Base-by-base conservation (phyloP, 2,797 vertebrate genomes). In the Poliocrania exsul region DNA sequence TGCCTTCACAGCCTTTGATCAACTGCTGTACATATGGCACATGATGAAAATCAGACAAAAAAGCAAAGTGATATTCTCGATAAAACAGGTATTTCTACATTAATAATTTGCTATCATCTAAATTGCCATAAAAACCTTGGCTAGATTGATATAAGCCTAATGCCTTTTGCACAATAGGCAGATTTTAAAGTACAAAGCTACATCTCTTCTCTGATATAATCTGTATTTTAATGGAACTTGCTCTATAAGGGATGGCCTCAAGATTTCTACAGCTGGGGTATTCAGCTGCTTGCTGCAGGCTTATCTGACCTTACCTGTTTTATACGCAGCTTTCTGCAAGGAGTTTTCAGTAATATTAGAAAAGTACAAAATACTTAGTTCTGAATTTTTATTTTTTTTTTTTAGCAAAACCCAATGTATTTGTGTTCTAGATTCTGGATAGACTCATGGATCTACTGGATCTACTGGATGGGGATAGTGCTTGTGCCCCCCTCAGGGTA, bases 21-120 rank as follows among this genome's bases (percentile, higher is more conserved):
- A 80, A 69, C 31, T 70, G 87, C 61, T 86, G 84, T 90, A 92
- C 92, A 86, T 91, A 64, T 72, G 88, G 82, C 91, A 92, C 46
- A 70, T 77, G 81, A 85, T 93, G 75, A 60, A 93, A 95, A 95
- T 93, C 64, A 95, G 80, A 85, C 77, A 94, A 89, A 97, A 74
- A 95, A 87, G 19, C 57, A 95, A 77, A 89, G 35, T 89, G 57
- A 72, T 54, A 91, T 88, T 81, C 91, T 90, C 1, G 12, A 87
- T 91, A 96, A 91, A 96, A 85, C 38, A 88, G 77, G 33, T 90
- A 92, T 53, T 96, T 90, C 72, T 93, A 93, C 78, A 82, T 49
- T 93, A 80, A 95, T 91, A 86, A 83, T 83, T 94, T 89, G 71
- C 31, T 62, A 25, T 84, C 91, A 58, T 90, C 95, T 93, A 69